Percentiles rank a stretch among this genome's conserved stretches.
phyloP scores from a whole-genome alignment of 2,113 vertebrate genomes.

The Puffinus mauretanicus region DNA sequence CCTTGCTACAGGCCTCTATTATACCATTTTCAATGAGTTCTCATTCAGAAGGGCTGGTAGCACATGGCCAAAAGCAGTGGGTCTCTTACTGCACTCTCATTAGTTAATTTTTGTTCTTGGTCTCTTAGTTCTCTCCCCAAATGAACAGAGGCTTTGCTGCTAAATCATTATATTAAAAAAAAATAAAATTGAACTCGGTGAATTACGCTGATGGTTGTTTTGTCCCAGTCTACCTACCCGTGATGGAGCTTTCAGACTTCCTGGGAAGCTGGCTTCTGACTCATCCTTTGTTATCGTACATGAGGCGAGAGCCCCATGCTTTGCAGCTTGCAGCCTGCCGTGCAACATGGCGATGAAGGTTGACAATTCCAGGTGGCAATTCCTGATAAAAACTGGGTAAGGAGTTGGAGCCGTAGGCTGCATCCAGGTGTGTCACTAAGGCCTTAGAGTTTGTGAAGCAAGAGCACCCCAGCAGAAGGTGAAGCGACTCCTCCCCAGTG shows the following conservation, averaged over 20 bases:
- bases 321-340: background rate
- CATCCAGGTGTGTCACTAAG: background rate
- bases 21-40: slow-evolving; percentile 30
- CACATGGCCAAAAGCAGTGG: background rate
- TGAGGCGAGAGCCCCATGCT: background rate
- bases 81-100: background rate
- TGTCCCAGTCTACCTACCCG: background rate
- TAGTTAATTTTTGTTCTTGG: slow-evolving; percentile 14
- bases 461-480: background rate
- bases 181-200: background rate
- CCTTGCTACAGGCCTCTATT: slow-evolving; percentile 7
- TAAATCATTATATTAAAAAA: background rate
- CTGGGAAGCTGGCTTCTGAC: background rate
- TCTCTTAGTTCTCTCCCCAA: background rate
- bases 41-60: slow-evolving; percentile 4
- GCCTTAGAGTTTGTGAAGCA: background rate
- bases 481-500: background rate
- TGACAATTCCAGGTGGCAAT: background rate
- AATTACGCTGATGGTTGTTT: background rate
- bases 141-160: background rate
- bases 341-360: fast-evolving
- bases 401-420: background rate
- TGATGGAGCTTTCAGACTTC: background rate
- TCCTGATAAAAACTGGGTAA: background rate
- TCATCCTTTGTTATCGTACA: fast-evolving